Evolutionary conservation across 2,113 vertebrate species (phyloP).

Genomic region (Chloroceryle aenea): DNA sequence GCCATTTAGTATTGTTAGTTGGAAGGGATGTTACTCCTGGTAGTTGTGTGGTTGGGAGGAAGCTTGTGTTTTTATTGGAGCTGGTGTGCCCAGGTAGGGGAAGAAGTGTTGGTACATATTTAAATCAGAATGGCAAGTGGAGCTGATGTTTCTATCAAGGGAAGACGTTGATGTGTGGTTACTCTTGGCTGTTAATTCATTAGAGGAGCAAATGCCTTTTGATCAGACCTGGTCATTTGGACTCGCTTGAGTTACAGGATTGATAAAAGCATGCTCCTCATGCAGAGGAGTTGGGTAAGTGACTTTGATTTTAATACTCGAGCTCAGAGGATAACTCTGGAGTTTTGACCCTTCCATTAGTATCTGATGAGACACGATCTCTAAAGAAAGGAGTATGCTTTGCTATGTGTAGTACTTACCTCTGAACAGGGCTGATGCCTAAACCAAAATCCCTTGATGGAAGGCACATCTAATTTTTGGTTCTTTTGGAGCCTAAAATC

Average conservation of each 20-base stretch:
- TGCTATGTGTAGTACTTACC: background rate
- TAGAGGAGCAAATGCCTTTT: background rate
- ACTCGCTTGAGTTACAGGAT: background rate
- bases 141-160: background rate
- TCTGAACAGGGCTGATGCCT: background rate
- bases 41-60: background rate
- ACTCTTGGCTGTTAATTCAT: background rate
- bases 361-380: background rate
- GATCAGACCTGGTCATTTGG: background rate
- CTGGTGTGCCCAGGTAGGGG: background rate
- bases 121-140: background rate
- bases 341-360: background rate
- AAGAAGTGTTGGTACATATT: background rate
- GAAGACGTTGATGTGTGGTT: background rate
- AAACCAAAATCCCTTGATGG: background rate
- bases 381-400: background rate
- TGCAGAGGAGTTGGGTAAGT: background rate
- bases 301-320: background rate
- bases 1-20: background rate
- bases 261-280: background rate
- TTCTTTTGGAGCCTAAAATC: background rate
- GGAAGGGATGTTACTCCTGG: background rate
- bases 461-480: background rate
- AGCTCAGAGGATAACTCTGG: background rate
- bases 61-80: background rate